A percentile compares a stretch with the other conserved stretches of the same genome.
Conservation (phyloP, 2,888 invertebrate species). For the Parapristionchus giblindavisi region DNA sequence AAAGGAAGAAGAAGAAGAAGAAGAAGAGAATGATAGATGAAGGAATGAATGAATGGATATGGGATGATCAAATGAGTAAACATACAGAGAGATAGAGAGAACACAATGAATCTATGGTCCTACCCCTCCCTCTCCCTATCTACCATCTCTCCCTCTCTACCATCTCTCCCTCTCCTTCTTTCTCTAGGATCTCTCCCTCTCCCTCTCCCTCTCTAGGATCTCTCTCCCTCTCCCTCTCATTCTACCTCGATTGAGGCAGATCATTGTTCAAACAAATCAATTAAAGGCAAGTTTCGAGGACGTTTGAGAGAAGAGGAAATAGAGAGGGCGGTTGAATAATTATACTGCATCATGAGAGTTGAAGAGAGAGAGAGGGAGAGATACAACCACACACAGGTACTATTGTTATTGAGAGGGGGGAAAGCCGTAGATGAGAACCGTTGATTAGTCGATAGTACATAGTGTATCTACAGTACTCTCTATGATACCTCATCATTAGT, state of each 20-base stretch:
- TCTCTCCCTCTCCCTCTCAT: background rate
- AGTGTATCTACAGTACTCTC: too few relatives aligned
- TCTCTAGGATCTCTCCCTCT: constrained; percentile 31
- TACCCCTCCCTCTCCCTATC: background rate
- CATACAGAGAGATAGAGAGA: too few relatives aligned
- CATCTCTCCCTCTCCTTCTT: constrained; percentile 15
- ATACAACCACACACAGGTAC: too few relatives aligned
- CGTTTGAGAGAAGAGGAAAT: constrained; percentile 29
- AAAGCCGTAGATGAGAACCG: background rate
- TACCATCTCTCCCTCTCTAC: constrained; percentile 27
- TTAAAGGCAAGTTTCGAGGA: constrained; percentile 49
- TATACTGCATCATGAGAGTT: background rate
- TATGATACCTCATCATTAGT: constrained; percentile 44
- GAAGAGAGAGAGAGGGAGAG: constrained; percentile 18
- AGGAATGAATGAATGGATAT: too few relatives aligned
- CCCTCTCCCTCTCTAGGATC: constrained; percentile 12
- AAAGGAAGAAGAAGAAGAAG: constrained; percentile 11
- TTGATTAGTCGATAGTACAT: too few relatives aligned
- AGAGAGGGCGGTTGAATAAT: constrained; percentile 27
- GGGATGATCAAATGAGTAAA: background rate
- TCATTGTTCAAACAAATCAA: constrained; percentile 50
- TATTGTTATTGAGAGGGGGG: background rate
- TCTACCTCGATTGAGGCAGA: constrained; percentile 20
- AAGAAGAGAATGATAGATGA: too few relatives aligned
- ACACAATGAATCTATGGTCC: constrained; percentile 7